A percentile compares a stretch with the other conserved stretches of the same genome.
Evolutionary conservation across 2,113 vertebrate species (phyloP).

Genomic region (Alectura lathami): DNA sequence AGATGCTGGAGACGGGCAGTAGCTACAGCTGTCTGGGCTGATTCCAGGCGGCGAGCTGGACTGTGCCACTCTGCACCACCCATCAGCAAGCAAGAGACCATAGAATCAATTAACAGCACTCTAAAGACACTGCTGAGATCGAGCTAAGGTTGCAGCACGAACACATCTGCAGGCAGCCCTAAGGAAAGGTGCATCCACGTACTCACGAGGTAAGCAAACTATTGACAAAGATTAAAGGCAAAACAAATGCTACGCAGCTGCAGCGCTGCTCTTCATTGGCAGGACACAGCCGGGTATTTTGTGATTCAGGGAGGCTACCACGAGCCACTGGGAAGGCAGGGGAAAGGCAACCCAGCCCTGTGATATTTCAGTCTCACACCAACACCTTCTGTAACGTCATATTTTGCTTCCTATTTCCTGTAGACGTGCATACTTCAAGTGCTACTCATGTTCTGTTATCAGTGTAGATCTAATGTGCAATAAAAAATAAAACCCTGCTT

Average conservation of each 20-base stretch:
- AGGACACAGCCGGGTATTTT: neutral
- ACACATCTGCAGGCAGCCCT: neutral
- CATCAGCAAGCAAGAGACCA: neutral
- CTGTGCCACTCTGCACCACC: neutral
- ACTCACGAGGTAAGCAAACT: neutral
- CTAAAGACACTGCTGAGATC: neutral
- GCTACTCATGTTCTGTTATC: neutral
- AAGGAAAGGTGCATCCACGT: neutral
- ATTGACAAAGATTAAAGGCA: neutral
- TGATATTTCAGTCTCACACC: neutral
- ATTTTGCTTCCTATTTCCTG: neutral
- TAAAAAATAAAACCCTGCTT: neutral
- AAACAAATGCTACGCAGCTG: rapidly evolving
- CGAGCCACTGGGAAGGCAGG: neutral
- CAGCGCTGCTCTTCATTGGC: neutral
- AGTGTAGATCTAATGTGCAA: neutral
- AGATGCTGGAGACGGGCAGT: neutral
- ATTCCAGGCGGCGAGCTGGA: neutral
- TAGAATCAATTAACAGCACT: neutral
- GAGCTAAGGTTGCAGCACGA: neutral
- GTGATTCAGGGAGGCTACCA: neutral
- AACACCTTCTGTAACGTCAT: neutral
- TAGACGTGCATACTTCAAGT: neutral
- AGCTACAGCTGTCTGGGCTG: neutral
- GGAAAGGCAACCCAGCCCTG: neutral